Percentiles rank a stretch among this genome's conserved stretches.
phyloP scores from a whole-genome alignment of 1,140 invertebrate species.

The Magallana ariakensis region DNA sequence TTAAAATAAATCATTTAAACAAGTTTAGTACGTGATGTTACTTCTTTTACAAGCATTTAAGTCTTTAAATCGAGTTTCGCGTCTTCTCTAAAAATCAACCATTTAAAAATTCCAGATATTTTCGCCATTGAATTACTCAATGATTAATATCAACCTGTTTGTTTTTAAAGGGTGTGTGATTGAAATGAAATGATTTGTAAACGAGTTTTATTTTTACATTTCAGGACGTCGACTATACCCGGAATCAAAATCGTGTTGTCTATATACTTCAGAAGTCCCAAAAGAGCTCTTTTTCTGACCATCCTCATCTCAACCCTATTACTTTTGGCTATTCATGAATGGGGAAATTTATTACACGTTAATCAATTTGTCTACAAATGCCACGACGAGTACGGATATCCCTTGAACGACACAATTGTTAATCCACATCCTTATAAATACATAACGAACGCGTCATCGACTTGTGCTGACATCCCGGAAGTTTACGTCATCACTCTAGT shows the following conservation, averaged over 20 bases:
- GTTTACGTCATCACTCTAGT: slow-evolving; percentile 48
- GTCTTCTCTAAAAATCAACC: too few species aligned
- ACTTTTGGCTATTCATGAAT: background rate
- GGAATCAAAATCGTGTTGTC: slow-evolving; percentile 4
- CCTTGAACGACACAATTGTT: background rate
- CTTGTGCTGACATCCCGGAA: background rate
- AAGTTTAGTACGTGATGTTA: too few species aligned
- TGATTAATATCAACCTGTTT: too few species aligned
- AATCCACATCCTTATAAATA: slow-evolving; percentile 7
- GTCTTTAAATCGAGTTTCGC: too few species aligned
- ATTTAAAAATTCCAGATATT: too few species aligned
- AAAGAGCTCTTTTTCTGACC: background rate
- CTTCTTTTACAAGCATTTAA: too few species aligned
- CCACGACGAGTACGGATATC: background rate
- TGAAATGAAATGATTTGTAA: too few species aligned
- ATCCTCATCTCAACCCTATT: background rate
- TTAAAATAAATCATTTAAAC: too few species aligned
- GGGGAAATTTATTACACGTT: background rate
- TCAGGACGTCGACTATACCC: background rate
- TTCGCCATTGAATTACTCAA: too few species aligned
- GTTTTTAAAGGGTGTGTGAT: too few species aligned
- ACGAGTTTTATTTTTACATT: background rate
- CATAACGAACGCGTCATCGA: slow-evolving; percentile 16
- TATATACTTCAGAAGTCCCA: slow-evolving; percentile 24
- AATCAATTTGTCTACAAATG: slow-evolving; percentile 1